Evolutionary conservation across 1,140 invertebrate species (phyloP).

Genomic region (Tetramorium parvispinum): DNA sequence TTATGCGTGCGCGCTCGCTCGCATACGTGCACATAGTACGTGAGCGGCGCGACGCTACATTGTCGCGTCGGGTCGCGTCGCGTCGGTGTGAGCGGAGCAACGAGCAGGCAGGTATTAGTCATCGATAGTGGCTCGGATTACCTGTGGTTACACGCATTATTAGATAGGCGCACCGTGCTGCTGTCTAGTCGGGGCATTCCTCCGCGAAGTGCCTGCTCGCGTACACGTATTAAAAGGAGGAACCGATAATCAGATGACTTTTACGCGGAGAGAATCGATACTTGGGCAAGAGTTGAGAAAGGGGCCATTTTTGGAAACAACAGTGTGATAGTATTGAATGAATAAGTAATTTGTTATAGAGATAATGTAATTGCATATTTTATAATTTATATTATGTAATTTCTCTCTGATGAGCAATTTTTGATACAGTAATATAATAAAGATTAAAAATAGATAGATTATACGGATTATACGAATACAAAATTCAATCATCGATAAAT

Average conservation of each 20-base stretch:
- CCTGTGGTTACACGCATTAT: conserved; percentile 83
- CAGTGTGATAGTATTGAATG: neutral
- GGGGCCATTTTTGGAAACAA: too few relatives aligned
- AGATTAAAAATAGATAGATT: neutral
- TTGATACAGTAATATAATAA: neutral
- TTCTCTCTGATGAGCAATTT: neutral
- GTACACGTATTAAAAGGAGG: neutral
- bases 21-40: conserved; percentile 28
- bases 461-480: neutral
- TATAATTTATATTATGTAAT: neutral
- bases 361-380: neutral
- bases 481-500: neutral
- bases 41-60: conserved; percentile 9
- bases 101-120: conserved; percentile 49
- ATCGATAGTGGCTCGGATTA: conserved; percentile 78
- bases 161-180: conserved; percentile 68
- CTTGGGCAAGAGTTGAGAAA: neutral
- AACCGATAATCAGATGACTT: neutral
- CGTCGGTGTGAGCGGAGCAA: conserved; percentile 22
- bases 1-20: conserved; percentile 57
- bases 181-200: conserved; percentile 43
- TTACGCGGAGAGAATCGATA: conserved; percentile 11
- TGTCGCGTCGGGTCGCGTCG: conserved; percentile 21
- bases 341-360: neutral
- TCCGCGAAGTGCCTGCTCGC: conserved; percentile 25